These are phyloP conservation scores for Dysdera silvatica DNA, from an alignment of 1,140 invertebrate species.

Conservation along the genomic window DNA sequence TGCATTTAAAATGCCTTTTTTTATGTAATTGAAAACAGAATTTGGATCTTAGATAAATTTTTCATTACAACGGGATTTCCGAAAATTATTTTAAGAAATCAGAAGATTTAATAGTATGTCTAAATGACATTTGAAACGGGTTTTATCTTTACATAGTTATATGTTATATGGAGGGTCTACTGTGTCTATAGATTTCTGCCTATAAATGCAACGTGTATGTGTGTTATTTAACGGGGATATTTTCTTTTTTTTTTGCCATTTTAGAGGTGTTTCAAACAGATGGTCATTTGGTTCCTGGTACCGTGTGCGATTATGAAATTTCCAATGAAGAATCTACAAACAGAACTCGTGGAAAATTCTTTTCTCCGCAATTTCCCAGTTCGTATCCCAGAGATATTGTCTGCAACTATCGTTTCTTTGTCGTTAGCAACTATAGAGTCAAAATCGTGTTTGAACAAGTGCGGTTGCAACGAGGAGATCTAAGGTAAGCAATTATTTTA, in stretches of 20 bases:
- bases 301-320: constrained; percentile 59
- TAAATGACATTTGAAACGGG: no score
- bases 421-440: constrained; percentile 42
- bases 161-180: no score
- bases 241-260: constrained; percentile 36
- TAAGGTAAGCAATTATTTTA: constrained; percentile 32
- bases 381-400: constrained; percentile 69
- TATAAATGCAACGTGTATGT: no score
- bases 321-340: constrained; percentile 18
- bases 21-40: no score
- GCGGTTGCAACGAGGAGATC: constrained; percentile 37
- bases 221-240: no score
- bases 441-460: constrained; percentile 44
- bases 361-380: constrained; percentile 73
- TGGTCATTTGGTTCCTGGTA: constrained; percentile 58
- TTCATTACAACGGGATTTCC: no score
- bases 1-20: no score
- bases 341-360: constrained; percentile 58
- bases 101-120: no score
- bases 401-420: constrained; percentile 66
- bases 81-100: no score
- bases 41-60: no score
- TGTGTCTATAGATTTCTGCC: no score
- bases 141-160: no score
- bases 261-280: constrained; percentile 65